These are phyloP conservation scores for Lepidostoma basale DNA, from an alignment of 1,140 invertebrate genomes.

Conservation along the genomic window DNA sequence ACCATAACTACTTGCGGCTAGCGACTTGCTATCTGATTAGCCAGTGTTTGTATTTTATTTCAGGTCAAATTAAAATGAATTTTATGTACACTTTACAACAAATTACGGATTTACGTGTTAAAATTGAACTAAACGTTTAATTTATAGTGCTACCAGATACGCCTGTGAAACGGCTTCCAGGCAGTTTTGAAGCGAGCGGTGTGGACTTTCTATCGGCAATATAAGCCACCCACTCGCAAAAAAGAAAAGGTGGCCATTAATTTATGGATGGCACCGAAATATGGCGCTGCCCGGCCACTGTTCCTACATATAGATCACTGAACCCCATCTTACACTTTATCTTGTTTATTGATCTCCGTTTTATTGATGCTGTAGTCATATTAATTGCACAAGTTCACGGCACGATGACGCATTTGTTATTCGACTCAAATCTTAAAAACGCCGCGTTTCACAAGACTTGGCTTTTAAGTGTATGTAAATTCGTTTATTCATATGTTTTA, in stretches of 20 bases:
- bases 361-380: slow-evolving; percentile 2
- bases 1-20: too few relatives aligned
- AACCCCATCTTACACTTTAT: background rate
- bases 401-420: slow-evolving; percentile 2
- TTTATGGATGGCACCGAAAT: slow-evolving; percentile 15
- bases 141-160: too few relatives aligned
- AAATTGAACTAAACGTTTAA: too few relatives aligned
- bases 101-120: too few relatives aligned
- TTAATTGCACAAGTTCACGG: background rate
- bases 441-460: background rate
- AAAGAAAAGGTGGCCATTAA: slow-evolving; percentile 15
- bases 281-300: background rate
- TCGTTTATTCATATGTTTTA: too few relatives aligned
- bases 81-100: background rate
- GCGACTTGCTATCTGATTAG: background rate
- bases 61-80: background rate
- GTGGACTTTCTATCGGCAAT: slow-evolving; percentile 1
- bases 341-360: slow-evolving; percentile 17
- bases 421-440: background rate
- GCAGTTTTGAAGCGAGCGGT: background rate
- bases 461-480: background rate
- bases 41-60: background rate
- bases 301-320: slow-evolving; percentile 5
- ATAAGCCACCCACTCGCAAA: slow-evolving; percentile 15
- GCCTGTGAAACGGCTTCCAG: background rate